These are phyloP conservation scores for Callosobruchus maculatus DNA, from an alignment of 2,888 invertebrate species.

Conservation along the genomic window DNA sequence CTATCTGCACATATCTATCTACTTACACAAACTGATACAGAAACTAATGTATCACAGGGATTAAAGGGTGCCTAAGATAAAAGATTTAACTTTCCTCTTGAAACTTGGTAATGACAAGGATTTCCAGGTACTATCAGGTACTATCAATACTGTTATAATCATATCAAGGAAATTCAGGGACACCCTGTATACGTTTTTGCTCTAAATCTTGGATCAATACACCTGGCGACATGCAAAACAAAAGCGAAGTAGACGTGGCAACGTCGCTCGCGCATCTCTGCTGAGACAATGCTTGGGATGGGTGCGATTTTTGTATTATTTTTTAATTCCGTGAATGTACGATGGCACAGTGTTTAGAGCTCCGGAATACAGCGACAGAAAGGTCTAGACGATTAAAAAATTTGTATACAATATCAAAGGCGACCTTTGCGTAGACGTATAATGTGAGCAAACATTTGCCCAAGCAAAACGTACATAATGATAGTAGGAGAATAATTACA, in stretches of 20 bases:
- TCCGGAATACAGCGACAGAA: not conserved
- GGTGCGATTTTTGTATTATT: not conserved
- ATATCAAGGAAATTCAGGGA: too few species aligned
- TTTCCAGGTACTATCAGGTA: too few species aligned
- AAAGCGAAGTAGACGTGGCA: not conserved
- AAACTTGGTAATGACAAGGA: too few species aligned
- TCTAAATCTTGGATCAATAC: too few species aligned
- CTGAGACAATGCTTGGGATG: not conserved
- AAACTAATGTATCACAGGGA: too few species aligned
- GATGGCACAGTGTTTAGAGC: not conserved
- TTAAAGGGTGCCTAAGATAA: too few species aligned
- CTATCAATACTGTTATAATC: too few species aligned
- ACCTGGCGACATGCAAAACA: too few species aligned
- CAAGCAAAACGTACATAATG: not conserved
- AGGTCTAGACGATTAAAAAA: not conserved
- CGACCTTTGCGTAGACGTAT: not conserved
- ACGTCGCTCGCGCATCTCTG: not conserved
- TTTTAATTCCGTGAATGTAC: not conserved
- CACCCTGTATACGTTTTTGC: too few species aligned
- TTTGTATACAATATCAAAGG: not conserved
- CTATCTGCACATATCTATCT: too few species aligned
- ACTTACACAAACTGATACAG: too few species aligned
- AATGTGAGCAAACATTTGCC: not conserved
- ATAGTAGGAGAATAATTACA: not conserved
- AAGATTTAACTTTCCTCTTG: too few species aligned